Evolutionary conservation across 2,888 invertebrate species (phyloP).

Genomic region (Calameuta filiformis): DNA sequence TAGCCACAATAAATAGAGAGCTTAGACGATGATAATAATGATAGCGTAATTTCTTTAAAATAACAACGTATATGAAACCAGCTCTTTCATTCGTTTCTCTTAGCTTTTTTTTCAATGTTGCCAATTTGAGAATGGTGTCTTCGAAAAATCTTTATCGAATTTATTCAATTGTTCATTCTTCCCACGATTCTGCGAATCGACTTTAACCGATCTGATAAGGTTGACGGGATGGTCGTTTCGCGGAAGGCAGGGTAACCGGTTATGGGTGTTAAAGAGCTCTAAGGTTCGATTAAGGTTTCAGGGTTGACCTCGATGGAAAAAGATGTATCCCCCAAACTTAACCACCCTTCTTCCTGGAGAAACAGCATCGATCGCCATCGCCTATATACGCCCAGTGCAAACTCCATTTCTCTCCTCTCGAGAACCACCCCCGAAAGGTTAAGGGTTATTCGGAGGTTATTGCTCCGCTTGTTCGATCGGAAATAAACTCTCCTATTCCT

Average conservation of each 20-base stretch:
- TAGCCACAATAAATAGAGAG: background rate
- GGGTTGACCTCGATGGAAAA: background rate
- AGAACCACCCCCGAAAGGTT: slow-evolving; percentile 2
- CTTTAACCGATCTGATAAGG: background rate
- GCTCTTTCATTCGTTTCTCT: background rate
- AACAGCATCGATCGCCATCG: background rate
- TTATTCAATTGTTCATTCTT: background rate
- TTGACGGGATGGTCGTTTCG: background rate
- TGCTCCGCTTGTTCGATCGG: background rate
- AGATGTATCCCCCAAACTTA: background rate
- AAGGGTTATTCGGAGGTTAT: slow-evolving; percentile 4
- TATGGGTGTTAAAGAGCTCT: background rate
- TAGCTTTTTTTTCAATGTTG: background rate
- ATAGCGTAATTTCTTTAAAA: background rate
- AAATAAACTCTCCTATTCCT: slow-evolving; percentile 8
- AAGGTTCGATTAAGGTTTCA: background rate
- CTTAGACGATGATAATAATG: background rate
- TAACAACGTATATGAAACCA: background rate
- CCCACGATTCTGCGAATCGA: background rate
- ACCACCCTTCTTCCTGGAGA: background rate
- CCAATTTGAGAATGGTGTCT: background rate
- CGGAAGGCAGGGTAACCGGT: background rate
- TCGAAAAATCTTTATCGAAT: background rate
- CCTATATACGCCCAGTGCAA: background rate
- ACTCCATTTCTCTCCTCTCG: background rate